Conservation (phyloP, 2,888 invertebrate species). For the Keiferia lycopersicella region DNA sequence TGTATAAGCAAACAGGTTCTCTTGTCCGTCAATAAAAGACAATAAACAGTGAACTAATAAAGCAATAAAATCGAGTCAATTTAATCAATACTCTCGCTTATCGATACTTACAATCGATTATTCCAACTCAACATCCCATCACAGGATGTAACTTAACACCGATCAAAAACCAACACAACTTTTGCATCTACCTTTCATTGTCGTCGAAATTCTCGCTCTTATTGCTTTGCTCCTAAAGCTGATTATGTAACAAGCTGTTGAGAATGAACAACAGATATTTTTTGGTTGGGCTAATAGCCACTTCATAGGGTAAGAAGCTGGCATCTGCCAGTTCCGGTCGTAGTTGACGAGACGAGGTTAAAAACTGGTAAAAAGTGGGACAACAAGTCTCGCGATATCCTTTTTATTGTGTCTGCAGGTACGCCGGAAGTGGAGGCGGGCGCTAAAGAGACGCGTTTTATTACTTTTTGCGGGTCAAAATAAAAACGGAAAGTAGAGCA, state of each 20-base stretch:
- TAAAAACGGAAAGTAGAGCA: conserved; percentile 3
- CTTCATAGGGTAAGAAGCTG: conserved; percentile 14
- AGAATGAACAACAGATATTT: not conserved
- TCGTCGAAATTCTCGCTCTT: not conserved
- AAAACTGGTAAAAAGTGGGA: not conserved
- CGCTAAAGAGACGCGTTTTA: conserved; percentile 7
- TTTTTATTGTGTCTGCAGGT: conserved; percentile 20
- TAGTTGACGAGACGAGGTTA: conserved; percentile 1
- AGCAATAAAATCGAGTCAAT: conserved; percentile 25
- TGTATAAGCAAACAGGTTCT: not conserved
- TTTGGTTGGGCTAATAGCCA: not conserved
- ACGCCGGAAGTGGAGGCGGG: conserved; percentile 22
- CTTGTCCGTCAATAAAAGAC: not conserved
- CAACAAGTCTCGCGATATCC: not conserved
- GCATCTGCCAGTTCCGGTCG: conserved; percentile 21
- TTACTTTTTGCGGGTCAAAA: conserved; percentile 12
- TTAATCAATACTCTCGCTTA: conserved; percentile 25
- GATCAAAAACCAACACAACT: conserved; percentile 25
- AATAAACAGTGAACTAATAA: conserved; percentile 24
- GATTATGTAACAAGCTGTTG: not conserved
- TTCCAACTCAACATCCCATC: conserved; percentile 26
- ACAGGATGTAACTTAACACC: conserved; percentile 41
- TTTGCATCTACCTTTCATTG: not conserved
- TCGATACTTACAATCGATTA: conserved; percentile 16
- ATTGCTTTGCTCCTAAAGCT: not conserved